Evolutionary conservation across 2,888 invertebrate genomes (phyloP).

Genomic region (Emesis furor): DNA sequence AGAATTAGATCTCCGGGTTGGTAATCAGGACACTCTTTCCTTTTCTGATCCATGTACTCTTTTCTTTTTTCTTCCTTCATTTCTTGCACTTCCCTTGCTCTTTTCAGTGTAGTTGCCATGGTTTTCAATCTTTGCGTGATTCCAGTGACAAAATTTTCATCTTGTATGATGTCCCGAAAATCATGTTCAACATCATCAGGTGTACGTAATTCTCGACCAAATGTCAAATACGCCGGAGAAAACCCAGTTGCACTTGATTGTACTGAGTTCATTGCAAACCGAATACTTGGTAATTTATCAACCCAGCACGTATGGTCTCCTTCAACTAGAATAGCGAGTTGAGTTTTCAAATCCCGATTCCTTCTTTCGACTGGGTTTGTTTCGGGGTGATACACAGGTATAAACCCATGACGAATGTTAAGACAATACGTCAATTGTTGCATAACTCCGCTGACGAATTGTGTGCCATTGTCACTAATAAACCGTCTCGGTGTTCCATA

Average conservation of each 20-base stretch:
- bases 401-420: conserved; percentile 73
- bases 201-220: neutral
- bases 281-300: neutral
- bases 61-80: conserved; percentile 49
- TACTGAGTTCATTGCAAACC: conserved; percentile 5
- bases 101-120: conserved; percentile 34
- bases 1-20: conserved; percentile 24
- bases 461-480: conserved; percentile 62
- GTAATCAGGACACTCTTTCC: conserved; percentile 4
- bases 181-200: neutral
- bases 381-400: conserved; percentile 60
- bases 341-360: conserved; percentile 68
- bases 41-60: conserved; percentile 27
- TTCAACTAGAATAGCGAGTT: conserved; percentile 37
- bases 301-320: neutral
- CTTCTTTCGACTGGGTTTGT: conserved; percentile 62
- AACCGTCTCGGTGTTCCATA: conserved; percentile 62
- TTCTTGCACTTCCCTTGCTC: conserved; percentile 47
- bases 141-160: neutral
- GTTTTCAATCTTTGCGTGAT: conserved; percentile 29
- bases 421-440: conserved; percentile 71
- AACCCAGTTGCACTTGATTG: neutral
- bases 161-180: neutral
- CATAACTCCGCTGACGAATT: conserved; percentile 62
- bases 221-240: conserved; percentile 2